Evolutionary conservation across 23 tunicate species (phyloP).

Genomic region (Styela plicata): DNA sequence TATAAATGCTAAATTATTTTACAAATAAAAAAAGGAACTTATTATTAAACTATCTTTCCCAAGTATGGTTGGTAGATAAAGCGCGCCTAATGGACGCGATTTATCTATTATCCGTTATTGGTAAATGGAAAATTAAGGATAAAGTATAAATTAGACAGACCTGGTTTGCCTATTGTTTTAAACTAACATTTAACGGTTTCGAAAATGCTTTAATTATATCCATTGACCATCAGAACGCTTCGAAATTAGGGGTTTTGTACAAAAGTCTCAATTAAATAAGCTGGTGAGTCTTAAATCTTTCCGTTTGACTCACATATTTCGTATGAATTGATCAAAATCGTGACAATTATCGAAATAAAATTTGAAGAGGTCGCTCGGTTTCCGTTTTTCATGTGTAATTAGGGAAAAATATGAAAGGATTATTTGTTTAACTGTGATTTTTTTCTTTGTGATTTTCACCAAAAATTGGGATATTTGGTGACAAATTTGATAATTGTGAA

Average conservation of each 20-base stretch:
- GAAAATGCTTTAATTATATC: background rate
- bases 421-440: background rate
- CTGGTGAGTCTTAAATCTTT: background rate
- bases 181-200: background rate
- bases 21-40: too few species aligned
- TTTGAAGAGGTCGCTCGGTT: background rate
- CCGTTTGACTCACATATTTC: background rate
- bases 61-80: too few species aligned
- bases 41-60: too few species aligned
- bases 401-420: background rate
- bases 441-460: too few species aligned
- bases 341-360: background rate
- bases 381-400: background rate
- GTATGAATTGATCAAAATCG: background rate
- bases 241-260: background rate
- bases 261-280: background rate
- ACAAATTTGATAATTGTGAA: background rate
- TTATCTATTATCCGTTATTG: too few species aligned
- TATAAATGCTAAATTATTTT: too few species aligned
- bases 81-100: too few species aligned
- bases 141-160: background rate
- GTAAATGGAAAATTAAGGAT: too few species aligned
- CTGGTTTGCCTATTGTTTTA: background rate
- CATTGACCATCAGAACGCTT: background rate
- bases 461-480: too few species aligned